These are phyloP conservation scores for Sciurus vulgaris DNA, from an alignment of 2,797 vertebrate genomes.

Conservation along the genomic window DNA sequence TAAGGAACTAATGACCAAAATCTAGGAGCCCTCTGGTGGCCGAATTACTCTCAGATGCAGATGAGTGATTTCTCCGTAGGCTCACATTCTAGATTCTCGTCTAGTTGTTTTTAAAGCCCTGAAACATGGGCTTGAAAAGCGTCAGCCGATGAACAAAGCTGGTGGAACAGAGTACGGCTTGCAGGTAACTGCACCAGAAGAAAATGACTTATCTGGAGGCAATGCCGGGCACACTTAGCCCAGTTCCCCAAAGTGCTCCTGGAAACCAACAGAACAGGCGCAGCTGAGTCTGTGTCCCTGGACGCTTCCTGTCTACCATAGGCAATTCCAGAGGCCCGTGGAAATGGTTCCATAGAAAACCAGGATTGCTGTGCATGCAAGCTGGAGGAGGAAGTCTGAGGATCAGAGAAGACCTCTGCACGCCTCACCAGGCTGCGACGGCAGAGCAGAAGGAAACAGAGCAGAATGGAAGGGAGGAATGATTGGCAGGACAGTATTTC, in stretches of 20 bases:
- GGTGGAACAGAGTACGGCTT: neutral
- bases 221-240: neutral
- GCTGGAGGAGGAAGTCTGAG: neutral
- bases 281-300: neutral
- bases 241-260: neutral
- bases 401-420: neutral
- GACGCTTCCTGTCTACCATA: neutral
- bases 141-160: neutral
- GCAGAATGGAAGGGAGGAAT: neutral
- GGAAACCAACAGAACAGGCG: neutral
- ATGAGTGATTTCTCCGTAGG: neutral
- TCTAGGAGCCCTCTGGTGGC: constrained; percentile 78
- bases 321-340: neutral
- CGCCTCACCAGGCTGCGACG: neutral
- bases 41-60: neutral
- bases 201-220: neutral
- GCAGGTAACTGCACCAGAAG: neutral
- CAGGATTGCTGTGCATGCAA: neutral
- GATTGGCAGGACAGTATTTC: neutral
- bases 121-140: neutral
- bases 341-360: neutral
- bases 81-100: neutral
- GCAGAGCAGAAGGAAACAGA: neutral
- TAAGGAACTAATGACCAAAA: constrained; percentile 34
- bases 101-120: neutral